phyloP scores from a whole-genome alignment of 2,888 invertebrate species.

The Apeira syringaria region DNA sequence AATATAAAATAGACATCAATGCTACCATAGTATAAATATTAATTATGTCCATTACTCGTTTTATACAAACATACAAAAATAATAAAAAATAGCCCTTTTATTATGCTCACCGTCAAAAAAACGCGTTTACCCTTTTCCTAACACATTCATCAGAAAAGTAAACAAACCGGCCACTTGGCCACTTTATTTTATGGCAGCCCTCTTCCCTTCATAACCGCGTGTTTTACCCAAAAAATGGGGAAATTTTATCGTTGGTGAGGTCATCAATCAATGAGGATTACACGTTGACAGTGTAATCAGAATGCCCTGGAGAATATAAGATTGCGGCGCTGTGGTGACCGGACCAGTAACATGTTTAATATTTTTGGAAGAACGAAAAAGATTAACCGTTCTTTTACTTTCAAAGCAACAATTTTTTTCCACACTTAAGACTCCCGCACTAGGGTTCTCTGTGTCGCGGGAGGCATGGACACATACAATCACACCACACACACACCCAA shows the following conservation, averaged over 20 bases:
- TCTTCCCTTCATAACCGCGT: conserved; percentile 23
- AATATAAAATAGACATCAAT: not conserved
- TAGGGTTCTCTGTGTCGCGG: no score
- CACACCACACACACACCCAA: no score
- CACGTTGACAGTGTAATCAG: conserved; percentile 61
- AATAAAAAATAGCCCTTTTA: conserved; percentile 5
- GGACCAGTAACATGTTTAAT: not conserved
- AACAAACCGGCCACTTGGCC: conserved; percentile 28
- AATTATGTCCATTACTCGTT: not conserved
- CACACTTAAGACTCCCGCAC: no score
- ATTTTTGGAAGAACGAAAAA: not conserved
- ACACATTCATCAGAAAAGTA: conserved; percentile 30
- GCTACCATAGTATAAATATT: not conserved
- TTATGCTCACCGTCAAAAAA: conserved; percentile 2
- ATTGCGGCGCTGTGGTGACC: conserved; percentile 21
- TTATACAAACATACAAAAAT: conserved; percentile 4
- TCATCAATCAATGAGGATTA: conserved; percentile 76
- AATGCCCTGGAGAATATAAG: conserved; percentile 49
- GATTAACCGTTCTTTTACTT: no score
- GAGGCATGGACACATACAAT: no score
- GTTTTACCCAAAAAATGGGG: conserved; percentile 64
- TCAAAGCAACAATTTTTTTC: no score
- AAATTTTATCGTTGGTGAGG: conserved; percentile 55
- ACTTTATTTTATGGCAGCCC: conserved; percentile 34
- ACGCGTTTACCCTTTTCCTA: conserved; percentile 26